Percentiles rank a stretch among this genome's conserved stretches.
These are phyloP conservation scores for Pungitius pungitius DNA, from an alignment of 2,113 vertebrate species.

Conservation along the genomic window DNA sequence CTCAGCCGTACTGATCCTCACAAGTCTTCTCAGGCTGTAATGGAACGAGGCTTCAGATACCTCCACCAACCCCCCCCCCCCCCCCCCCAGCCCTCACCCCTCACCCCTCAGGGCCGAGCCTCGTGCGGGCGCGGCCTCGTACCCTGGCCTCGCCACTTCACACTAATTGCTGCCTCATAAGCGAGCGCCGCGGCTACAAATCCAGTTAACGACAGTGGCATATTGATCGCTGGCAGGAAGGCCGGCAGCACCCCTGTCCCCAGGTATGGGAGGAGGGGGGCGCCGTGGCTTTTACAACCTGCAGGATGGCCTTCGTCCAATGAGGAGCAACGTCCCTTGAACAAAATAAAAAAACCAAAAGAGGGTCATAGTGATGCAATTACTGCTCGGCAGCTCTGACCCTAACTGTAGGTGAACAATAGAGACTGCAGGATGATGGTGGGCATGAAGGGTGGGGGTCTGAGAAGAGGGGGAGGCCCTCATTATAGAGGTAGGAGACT, in stretches of 20 bases:
- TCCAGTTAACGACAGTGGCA: constrained; percentile 78
- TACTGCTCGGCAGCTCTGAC: constrained; percentile 70
- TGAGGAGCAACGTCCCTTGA: constrained; percentile 76
- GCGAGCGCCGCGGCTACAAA: constrained; percentile 80
- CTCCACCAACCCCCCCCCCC: constrained; percentile 33
- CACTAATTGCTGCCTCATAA: constrained; percentile 82
- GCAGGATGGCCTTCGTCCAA: constrained; percentile 69
- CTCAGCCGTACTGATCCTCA: constrained; percentile 68
- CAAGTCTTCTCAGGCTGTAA: constrained; percentile 64
- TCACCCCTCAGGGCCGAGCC: constrained; percentile 51
- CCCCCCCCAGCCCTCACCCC: no score
- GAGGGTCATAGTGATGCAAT: constrained; percentile 78
- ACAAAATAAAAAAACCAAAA: constrained; percentile 82
- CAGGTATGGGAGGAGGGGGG: constrained; percentile 62
- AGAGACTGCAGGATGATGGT: constrained; percentile 56
- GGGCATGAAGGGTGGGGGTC: constrained; percentile 23
- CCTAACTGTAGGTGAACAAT: constrained; percentile 73
- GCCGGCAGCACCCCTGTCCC: constrained; percentile 62
- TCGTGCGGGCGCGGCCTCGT: constrained; percentile 46
- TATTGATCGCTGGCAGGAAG: constrained; percentile 77
- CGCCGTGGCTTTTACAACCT: constrained; percentile 73
- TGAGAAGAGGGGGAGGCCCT: constrained; percentile 49
- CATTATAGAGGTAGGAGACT: constrained; percentile 84
- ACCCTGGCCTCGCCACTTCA: constrained; percentile 67
- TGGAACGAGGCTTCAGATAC: constrained; percentile 74